phyloP scores from a whole-genome alignment of 2,113 vertebrate genomes.

The Grammomys dolichurus region DNA sequence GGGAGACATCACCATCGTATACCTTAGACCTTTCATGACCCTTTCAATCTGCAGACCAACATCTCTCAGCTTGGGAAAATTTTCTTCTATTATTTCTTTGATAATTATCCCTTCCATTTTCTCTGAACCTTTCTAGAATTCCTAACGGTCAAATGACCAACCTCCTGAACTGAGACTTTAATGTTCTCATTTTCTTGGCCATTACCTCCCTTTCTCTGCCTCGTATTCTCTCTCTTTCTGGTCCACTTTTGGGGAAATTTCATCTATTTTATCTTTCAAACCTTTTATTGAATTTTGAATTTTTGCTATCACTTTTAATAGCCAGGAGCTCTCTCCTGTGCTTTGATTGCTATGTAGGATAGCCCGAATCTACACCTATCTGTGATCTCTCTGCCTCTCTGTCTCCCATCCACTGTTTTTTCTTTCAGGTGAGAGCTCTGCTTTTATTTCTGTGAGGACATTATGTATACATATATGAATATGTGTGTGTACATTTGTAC shows the following conservation, averaged over 20 bases:
- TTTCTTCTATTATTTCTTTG: slow-evolving; percentile 76
- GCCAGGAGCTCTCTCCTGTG: slow-evolving; percentile 9
- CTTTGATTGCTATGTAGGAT: slow-evolving; percentile 12
- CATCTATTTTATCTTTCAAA: slow-evolving; percentile 67
- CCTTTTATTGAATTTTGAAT: slow-evolving; percentile 64
- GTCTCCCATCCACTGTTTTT: background rate
- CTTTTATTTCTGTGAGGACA: slow-evolving; percentile 27
- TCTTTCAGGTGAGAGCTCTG: background rate
- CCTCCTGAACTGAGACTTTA: slow-evolving; percentile 53
- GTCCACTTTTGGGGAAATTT: slow-evolving; percentile 63
- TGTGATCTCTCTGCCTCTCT: background rate
- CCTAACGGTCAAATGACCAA: slow-evolving; percentile 30
- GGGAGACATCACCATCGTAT: background rate
- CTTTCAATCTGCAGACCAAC: slow-evolving; percentile 58
- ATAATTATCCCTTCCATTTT: slow-evolving; percentile 69
- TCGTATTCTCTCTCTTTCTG: slow-evolving; percentile 41
- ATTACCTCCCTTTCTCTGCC: slow-evolving; percentile 61
- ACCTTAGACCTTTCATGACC: slow-evolving; percentile 7
- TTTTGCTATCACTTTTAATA: slow-evolving; percentile 70
- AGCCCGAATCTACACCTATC: background rate
- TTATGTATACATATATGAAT: background rate
- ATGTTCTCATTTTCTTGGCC: slow-evolving; percentile 61
- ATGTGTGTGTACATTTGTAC: background rate
- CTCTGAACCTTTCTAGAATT: slow-evolving; percentile 59
- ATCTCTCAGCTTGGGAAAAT: slow-evolving; percentile 54